phyloP scores from a whole-genome alignment of 2,888 invertebrate genomes.

The Ditula angustiorana region DNA sequence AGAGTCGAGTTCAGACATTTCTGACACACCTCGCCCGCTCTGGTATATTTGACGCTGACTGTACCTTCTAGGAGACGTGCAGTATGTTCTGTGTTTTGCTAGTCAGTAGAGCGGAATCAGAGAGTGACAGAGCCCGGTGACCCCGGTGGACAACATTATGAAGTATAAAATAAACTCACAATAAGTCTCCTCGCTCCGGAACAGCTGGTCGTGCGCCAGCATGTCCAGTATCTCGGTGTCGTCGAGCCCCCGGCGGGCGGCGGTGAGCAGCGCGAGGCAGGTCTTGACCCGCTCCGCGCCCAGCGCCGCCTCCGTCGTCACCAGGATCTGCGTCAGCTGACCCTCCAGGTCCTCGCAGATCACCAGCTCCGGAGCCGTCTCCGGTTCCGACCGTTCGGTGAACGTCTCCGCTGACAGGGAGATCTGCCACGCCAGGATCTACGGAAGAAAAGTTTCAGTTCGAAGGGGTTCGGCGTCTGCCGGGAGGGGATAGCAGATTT shows the following conservation, averaged over 20 bases:
- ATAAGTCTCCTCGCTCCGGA: conserved; percentile 87
- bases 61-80: too few species aligned
- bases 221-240: conserved; percentile 93
- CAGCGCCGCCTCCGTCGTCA: conserved; percentile 88
- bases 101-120: too few species aligned
- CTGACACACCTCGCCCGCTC: too few species aligned
- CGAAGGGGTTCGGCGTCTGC: neutral
- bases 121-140: too few species aligned
- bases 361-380: conserved; percentile 69
- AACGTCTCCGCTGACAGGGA: conserved; percentile 80
- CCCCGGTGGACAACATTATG: too few species aligned
- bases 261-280: conserved; percentile 90
- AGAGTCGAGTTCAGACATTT: too few species aligned
- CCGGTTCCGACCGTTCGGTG: conserved; percentile 73
- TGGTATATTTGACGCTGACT: too few species aligned
- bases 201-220: conserved; percentile 87
- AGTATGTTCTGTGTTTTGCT: too few species aligned
- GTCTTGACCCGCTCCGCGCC: conserved; percentile 87
- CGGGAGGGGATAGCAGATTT: neutral
- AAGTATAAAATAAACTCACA: conserved; percentile 83
- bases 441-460: conserved; percentile 37
- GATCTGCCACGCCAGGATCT: conserved; percentile 83
- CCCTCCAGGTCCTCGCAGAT: conserved; percentile 81
- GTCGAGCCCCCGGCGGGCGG: conserved; percentile 91
- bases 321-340: conserved; percentile 88